Conservation (phyloP, 2,888 invertebrate species). For the Drosophila yooni region DNA sequence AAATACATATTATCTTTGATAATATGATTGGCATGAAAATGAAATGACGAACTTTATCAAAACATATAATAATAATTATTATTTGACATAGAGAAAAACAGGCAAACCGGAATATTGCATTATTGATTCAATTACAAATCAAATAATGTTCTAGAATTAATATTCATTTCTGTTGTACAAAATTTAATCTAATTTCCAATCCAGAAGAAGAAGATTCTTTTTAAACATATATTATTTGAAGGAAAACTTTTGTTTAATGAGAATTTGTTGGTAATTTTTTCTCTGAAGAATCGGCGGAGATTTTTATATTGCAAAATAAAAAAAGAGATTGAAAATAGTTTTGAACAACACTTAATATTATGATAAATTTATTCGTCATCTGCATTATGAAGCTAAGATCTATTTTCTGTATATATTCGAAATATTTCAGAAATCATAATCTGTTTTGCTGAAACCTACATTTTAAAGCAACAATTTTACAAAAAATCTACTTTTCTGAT, state of each 20-base stretch:
- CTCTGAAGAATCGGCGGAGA: too few relatives aligned
- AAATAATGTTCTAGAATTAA: background rate
- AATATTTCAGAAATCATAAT: background rate
- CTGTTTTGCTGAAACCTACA: background rate
- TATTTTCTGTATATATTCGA: background rate
- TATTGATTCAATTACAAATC: background rate
- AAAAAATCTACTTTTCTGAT: background rate
- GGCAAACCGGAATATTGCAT: background rate
- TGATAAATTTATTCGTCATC: background rate
- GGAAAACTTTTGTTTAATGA: too few relatives aligned
- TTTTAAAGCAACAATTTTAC: too few relatives aligned
- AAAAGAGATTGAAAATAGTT: too few relatives aligned
- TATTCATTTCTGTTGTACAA: background rate
- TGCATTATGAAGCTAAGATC: background rate
- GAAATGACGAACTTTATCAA: background rate
- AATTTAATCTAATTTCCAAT: background rate
- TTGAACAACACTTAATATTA: background rate
- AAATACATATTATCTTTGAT: background rate
- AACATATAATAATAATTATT: background rate
- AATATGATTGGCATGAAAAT: background rate
- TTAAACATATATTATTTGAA: too few relatives aligned
- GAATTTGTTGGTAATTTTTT: too few relatives aligned
- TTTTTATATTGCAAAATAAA: too few relatives aligned
- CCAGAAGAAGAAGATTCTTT: background rate
- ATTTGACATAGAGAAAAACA: background rate